Base-by-base conservation (phyloP, 2,797 vertebrate genomes). In the Malacoraja senta region DNA sequence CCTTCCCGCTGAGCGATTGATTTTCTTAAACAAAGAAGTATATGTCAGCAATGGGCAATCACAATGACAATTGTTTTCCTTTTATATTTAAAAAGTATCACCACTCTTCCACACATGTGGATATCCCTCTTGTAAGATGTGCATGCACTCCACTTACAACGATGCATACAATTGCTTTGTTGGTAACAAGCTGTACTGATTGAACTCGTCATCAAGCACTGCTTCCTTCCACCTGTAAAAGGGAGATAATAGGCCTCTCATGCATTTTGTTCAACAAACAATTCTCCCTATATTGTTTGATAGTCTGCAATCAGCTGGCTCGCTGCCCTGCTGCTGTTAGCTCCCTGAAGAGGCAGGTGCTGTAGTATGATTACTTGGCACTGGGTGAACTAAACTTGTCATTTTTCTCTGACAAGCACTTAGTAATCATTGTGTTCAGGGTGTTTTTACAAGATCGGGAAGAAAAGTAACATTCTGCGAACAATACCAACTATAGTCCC, bases 261-360 rank as follows among this genome's bases (percentile, higher is more conserved):
- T 88, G n/a, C 0, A 8, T 21, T 88, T 68, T 88, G 84, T 65
- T 88, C n/a, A 53, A 26, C 95, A 94, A 94, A 95, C 94, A 95
- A 95, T 94, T 95, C 95, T 93, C 80, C 84, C 93, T 93, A 1
- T 93, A 94, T 95, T 94, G 94, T 94, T 94, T 94, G 94, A 93
- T 94, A 92, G 93, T 84, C 80, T 94, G 93, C 94, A 94, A 95
- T 94, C 21, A 26, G 65, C 53, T 86, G 79, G 93, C 93, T 77
- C 35, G 17, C 17, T 44, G 93, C 38, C 80, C 8, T 32, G 93
- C 71, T 77, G 15, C 38, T 88, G 53, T 72, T 58, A 29, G 21
- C 24, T 76, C 44, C 81, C 53, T 13, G 93, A 35, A 29, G 84
- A 86, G 83, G 68, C 93, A 77, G 71, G 93, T 93, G 79, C 61